Evolutionary conservation across 2,888 invertebrate species (phyloP), one percentile per base, ranked within the genome.

Genomic region (Apotomis betuletana): DNA sequence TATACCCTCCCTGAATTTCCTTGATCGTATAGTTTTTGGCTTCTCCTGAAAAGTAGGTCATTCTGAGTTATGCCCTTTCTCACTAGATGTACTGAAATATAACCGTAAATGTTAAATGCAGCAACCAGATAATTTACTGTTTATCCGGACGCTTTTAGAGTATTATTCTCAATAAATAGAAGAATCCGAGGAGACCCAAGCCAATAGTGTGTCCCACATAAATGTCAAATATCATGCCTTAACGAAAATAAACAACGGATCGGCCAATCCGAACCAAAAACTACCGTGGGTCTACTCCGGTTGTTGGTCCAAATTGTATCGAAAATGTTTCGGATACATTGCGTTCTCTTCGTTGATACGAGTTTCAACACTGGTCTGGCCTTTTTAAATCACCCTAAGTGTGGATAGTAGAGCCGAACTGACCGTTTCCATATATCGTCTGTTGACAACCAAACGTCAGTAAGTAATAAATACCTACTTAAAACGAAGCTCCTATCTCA

Each of bases 171-270:
- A 73, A 75, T 77, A 77, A 75, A 70, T 73, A 76, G 62, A 52
- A 44, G 70, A 57, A 69, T 57, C 13, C 58, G 15, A 67, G 62
- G 58, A 60, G 63, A 74, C 74, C 73, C 75, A 67, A 72, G 81
- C 76, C 77, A 79, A 77, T 82, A 67, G 61, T 67, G 67, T 78
- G 77, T 74, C 76, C 80, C 79, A 76, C 82, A 87, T 87, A 87
- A 87, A 87, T 81, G 88, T 88, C 86, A 85, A 80, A 87, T 84
- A 84, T 84, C 81, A 82, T 79, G 77, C 80, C 80, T 81, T 87
- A 86, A 87, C 82, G 83, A 85, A 84, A 87, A 88, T 83, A 87
- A 85, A 87, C 84, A 85, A 83, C 83, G 79, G 77, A 70, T 77
- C 77, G 74, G 73, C 75, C 79, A 80, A 83, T 82, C 78, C 80